Conservation (phyloP, 2,113 vertebrate genomes). For the Microtus pennsylvanicus region DNA sequence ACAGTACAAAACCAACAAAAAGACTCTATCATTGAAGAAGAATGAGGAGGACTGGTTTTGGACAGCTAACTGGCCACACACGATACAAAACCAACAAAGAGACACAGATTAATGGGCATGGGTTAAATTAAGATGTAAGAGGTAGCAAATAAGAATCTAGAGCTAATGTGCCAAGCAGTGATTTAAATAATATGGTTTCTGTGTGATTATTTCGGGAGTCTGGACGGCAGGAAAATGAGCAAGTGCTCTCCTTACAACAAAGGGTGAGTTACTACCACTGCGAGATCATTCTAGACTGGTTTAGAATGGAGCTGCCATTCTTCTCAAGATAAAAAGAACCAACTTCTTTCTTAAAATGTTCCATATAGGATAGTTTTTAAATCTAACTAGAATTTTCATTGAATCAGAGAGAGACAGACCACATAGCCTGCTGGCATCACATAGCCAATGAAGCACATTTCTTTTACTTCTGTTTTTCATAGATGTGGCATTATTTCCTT, state of each 20-base stretch:
- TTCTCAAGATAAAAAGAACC: neutral
- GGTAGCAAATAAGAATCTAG: no score
- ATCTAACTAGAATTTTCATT: neutral
- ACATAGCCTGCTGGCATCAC: neutral
- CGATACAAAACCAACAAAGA: neutral
- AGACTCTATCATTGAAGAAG: neutral
- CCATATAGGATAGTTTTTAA: neutral
- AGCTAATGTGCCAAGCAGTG: no score
- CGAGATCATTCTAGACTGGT: neutral
- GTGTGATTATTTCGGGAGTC: no score
- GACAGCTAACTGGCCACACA: neutral
- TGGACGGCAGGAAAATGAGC: no score
- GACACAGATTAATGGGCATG: no score
- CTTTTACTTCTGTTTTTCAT: neutral
- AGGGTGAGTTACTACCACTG: neutral
- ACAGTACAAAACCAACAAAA: neutral
- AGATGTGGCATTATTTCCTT: neutral
- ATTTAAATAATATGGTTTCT: no score
- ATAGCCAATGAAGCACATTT: neutral
- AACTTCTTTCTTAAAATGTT: neutral
- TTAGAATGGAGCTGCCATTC: neutral
- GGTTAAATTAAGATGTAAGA: no score
- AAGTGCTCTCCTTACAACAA: no score
- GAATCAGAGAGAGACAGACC: neutral
- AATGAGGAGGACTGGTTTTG: neutral